These are phyloP conservation scores for Ellobium chinense DNA, from an alignment of 2,888 invertebrate genomes.

Conservation along the genomic window DNA sequence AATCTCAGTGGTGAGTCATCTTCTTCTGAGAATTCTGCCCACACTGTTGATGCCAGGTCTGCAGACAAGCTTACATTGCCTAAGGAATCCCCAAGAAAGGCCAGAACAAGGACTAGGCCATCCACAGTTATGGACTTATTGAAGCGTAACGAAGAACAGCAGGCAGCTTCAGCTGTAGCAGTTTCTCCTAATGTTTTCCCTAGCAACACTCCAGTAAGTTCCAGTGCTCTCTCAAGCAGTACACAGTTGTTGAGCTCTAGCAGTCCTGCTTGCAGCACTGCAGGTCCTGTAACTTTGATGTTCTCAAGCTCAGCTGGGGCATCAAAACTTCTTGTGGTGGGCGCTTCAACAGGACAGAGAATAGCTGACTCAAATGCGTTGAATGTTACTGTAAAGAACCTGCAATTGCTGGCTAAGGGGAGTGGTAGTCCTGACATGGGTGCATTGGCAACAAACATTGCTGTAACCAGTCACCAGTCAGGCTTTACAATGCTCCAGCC, in stretches of 20 bases:
- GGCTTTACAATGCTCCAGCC: conserved; percentile 14
- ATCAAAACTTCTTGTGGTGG: background rate
- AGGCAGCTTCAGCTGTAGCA: background rate
- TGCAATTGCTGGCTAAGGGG: background rate
- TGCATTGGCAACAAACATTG: background rate
- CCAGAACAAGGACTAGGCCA: background rate
- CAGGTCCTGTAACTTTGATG: conserved; percentile 10
- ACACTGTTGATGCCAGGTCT: background rate
- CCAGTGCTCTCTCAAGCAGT: too few relatives aligned
- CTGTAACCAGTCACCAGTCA: background rate
- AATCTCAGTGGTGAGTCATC: background rate
- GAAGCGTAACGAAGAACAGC: conserved; percentile 5
- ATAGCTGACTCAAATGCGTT: background rate
- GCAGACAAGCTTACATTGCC: background rate
- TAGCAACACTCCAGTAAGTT: background rate
- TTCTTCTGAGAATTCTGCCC: background rate
- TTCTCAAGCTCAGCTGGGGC: background rate
- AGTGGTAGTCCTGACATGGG: background rate
- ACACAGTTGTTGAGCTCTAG: too few relatives aligned
- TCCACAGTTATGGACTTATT: conserved; percentile 22
- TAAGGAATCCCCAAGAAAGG: background rate
- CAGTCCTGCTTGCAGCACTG: background rate
- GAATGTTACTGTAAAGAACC: conserved; percentile 12
- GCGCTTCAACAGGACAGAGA: background rate
- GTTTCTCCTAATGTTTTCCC: background rate